Evolutionary conservation across 2,888 invertebrate genomes (phyloP).

Genomic region (Habrosyne pyritoides): DNA sequence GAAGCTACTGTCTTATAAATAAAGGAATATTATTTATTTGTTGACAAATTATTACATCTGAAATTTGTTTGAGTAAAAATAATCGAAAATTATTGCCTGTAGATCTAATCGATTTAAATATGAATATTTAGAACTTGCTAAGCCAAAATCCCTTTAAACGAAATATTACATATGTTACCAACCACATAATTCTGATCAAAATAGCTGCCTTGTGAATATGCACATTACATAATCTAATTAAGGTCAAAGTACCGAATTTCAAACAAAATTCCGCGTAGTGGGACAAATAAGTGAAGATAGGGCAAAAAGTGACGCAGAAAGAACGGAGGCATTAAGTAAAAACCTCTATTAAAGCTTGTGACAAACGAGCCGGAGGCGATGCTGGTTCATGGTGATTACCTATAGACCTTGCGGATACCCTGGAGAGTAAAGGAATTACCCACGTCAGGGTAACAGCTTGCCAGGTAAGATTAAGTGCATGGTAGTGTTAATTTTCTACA

Average conservation of each 20-base stretch:
- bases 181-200: not conserved
- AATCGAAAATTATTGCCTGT: no score
- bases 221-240: slow-evolving; percentile 34
- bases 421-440: slow-evolving; percentile 18
- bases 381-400: slow-evolving; percentile 56
- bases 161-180: no score
- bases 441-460: slow-evolving; percentile 25
- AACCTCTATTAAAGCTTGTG: slow-evolving; percentile 60
- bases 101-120: no score
- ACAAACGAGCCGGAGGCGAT: slow-evolving; percentile 51
- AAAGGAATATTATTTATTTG: not conserved
- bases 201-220: not conserved
- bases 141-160: no score
- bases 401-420: slow-evolving; percentile 30
- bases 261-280: slow-evolving; percentile 28
- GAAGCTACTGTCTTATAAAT: not conserved
- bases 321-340: slow-evolving; percentile 57
- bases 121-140: no score
- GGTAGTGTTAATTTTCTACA: slow-evolving; percentile 7
- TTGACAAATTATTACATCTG: not conserved
- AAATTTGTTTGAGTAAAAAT: not conserved
- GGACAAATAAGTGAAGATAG: slow-evolving; percentile 42
- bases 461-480: slow-evolving; percentile 1
- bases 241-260: slow-evolving; percentile 24
- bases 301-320: slow-evolving; percentile 52